Percentiles rank a stretch among this genome's conserved stretches.
Evolutionary conservation across 2,888 invertebrate species (phyloP).

Genomic region (Pristionchus maxplancki): DNA sequence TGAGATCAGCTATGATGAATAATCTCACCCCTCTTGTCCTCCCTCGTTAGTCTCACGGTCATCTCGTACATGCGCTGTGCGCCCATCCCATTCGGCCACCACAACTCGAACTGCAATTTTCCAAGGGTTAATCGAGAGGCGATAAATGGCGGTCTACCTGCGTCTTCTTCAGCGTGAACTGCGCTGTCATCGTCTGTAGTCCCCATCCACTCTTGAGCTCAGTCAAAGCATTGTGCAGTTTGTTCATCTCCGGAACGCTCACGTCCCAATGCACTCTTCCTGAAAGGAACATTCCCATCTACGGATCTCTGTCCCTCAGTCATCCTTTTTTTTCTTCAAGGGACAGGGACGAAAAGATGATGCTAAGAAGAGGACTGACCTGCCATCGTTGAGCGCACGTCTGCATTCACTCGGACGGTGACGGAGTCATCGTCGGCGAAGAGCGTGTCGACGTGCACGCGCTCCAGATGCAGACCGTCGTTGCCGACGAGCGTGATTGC

Average conservation of each 20-base stretch:
- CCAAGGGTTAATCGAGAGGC: too few relatives aligned
- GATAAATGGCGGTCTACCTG: too few relatives aligned
- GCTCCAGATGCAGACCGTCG: conserved; percentile 32
- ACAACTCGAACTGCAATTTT: conserved; percentile 81
- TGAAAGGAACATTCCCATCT: background rate
- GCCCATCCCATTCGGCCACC: conserved; percentile 98
- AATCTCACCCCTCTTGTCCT: conserved; percentile 17
- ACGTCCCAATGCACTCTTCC: conserved; percentile 45
- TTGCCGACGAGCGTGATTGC: background rate
- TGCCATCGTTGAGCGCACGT: background rate
- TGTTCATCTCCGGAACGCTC: background rate
- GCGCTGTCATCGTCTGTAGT: conserved; percentile 6
- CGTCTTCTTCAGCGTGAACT: conserved; percentile 1
- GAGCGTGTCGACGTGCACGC: background rate
- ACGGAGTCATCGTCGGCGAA: background rate
- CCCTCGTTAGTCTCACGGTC: conserved; percentile 42
- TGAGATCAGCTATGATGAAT: too few relatives aligned
- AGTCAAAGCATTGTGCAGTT: background rate
- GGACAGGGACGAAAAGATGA: too few relatives aligned
- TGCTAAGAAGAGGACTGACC: too few relatives aligned
- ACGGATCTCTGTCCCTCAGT: too few relatives aligned
- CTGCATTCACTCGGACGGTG: background rate
- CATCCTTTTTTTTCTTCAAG: too few relatives aligned
- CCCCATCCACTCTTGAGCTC: background rate
- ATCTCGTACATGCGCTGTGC: conserved; percentile 85